A percentile compares a stretch with the other conserved stretches of the same genome.
phyloP scores from a whole-genome alignment of 2,888 invertebrate genomes.

The Lochmaea crataegi region DNA sequence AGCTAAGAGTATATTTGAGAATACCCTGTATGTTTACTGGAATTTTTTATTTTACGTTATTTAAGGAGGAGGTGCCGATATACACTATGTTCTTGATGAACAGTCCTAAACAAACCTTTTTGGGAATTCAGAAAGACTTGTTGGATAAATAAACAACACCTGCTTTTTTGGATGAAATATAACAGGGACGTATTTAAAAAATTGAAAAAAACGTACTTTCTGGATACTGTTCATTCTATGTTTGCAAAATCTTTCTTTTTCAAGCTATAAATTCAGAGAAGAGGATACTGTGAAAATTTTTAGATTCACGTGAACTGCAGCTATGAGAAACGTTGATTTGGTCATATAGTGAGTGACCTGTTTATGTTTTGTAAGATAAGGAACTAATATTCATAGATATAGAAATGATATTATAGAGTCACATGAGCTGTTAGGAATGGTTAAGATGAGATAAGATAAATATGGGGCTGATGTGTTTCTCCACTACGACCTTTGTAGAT shows the following conservation, averaged over 20 bases:
- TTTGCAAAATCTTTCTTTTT: neutral
- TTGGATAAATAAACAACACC: conserved; percentile 35
- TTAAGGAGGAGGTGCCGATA: conserved; percentile 20
- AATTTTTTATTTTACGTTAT: conserved; percentile 21
- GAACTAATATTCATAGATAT: too few species aligned
- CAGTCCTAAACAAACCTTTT: conserved; percentile 36
- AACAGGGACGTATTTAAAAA: conserved; percentile 13
- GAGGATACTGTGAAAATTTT: too few species aligned
- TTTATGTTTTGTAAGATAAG: too few species aligned
- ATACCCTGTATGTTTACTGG: neutral
- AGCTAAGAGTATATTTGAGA: neutral
- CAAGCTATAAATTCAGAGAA: neutral
- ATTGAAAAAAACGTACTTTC: neutral
- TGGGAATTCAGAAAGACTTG: conserved; percentile 21
- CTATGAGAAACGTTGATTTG: too few species aligned
- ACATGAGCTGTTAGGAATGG: too few species aligned
- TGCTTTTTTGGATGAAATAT: conserved; percentile 15
- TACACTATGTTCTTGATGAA: conserved; percentile 22
- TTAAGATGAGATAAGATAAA: too few species aligned
- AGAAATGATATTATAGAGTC: too few species aligned
- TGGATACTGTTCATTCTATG: neutral
- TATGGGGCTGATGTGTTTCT: too few species aligned
- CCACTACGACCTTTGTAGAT: too few species aligned
- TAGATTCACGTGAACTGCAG: too few species aligned
- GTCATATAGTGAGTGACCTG: too few species aligned